Base-by-base conservation (phyloP, 1,140 invertebrate species). In the Drosophila dunni region DNA sequence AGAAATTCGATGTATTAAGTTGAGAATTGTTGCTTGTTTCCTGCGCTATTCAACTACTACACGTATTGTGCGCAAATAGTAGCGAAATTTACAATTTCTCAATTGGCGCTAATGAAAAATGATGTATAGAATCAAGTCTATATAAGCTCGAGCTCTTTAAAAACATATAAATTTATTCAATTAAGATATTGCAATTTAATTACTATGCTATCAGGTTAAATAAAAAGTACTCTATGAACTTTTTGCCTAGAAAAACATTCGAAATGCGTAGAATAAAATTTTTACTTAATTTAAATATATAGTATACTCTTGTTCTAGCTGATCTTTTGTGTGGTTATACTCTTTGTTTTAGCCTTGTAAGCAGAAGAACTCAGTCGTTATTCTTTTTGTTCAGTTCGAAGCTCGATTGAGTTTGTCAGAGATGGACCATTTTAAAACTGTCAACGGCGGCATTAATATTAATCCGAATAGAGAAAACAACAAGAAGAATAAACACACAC, bases 381-480 rank as follows among this genome's bases (percentile, higher is more conserved):
- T 51, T 42, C 38, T 13, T 34, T 44, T 54, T 42, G 36, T 64
- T 64, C 48, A 42, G 48, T 1, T 34, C n/a, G 24, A 38, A 29
- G 36, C 40, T 48, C 20, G 48, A 67, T n/a, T 36, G 58, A 63
- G 51, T 54, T 38, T 60, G 8, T 68, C 53, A 45, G 38, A 71
- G 54, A 50, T 20, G 46, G 71, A 38, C 58, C 83, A 86, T 88
- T 89, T 83, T 79, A 68, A 80, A 86, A 83, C 84, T 86, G 83
- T 86, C 83, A 86, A 78, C 82, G 78, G n/a, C 36, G 36, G 75
- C 84, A 89, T 86, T 78, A 86, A 83, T 77, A 86, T 88, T 83
- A 83, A 86, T 86, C 76, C 54, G n/a, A 51, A 34, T 9, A 70
- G n/a, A 46, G 38, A 56, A 20, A 29, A 40, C 44, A 60, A 34